Percentiles rank a stretch among this genome's conserved stretches.
phyloP scores from a whole-genome alignment of 2,888 invertebrate genomes.

The Tillus elongatus region DNA sequence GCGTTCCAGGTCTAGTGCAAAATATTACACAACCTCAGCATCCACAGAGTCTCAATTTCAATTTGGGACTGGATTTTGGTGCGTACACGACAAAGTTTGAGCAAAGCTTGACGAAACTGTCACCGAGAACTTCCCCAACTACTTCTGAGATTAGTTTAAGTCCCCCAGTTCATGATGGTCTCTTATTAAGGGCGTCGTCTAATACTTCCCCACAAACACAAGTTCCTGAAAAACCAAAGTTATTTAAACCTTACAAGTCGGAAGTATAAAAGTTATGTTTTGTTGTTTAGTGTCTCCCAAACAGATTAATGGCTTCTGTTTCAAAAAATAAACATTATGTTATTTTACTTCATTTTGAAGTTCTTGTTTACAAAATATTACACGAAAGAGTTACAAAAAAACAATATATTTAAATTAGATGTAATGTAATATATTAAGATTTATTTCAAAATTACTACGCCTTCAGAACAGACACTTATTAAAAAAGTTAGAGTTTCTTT shows the following conservation, averaged over 20 bases:
- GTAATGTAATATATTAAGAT: too few species aligned
- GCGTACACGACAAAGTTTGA: constrained; percentile 18
- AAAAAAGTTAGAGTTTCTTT: too few species aligned
- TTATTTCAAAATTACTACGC: too few species aligned
- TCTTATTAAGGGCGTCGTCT: too few species aligned
- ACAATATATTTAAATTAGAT: too few species aligned
- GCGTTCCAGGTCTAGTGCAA: constrained; percentile 40
- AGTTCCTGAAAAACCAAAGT: constrained; percentile 48
- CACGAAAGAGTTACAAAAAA: too few species aligned
- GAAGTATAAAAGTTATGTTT: constrained; percentile 37
- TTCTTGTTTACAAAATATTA: too few species aligned
- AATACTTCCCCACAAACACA: constrained; percentile 35
- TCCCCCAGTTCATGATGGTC: constrained; percentile 34
- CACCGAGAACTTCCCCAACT: constrained; percentile 34
- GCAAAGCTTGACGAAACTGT: constrained; percentile 23
- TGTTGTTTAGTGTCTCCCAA: too few species aligned
- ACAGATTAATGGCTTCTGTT: too few species aligned
- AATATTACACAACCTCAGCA: constrained; percentile 33
- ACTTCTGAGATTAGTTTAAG: constrained; percentile 39
- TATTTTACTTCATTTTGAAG: too few species aligned
- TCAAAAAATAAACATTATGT: too few species aligned
- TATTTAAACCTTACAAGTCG: constrained; percentile 69
- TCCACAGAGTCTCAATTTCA: constrained; percentile 29
- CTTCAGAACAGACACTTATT: too few species aligned
- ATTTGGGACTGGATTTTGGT: constrained; percentile 30